Base-by-base conservation (phyloP, 2,113 vertebrate genomes). In the Ageneiosus marmoratus region DNA sequence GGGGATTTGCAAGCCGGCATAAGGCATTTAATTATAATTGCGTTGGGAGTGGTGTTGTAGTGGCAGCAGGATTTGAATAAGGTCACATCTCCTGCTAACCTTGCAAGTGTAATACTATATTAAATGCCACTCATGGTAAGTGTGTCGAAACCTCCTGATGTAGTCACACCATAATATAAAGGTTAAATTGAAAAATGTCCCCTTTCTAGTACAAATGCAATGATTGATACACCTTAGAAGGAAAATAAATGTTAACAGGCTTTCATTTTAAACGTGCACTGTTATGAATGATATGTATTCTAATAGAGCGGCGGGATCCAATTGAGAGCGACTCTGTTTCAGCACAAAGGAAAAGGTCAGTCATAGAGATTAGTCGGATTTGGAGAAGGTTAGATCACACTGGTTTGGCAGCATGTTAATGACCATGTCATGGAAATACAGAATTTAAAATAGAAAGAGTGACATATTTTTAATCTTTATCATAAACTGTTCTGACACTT, bases 121-220 rank as follows among this genome's bases (percentile, higher is more conserved):
- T 98, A 99, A 98, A 99, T 97, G 97, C 96, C 97, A 98, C 93
- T 97, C 97, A 97, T 94, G 96, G 95, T 93, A 95, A 96, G 93
- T 94, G 95, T 93, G 91, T 93, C 90, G 93, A 94, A 95, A 95
- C 93, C 94, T 92, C 91, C 89, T 91, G 91, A 92, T 95, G 94
- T 95, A 90, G 88, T 94, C 92, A 93, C 93, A 93, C 91, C 93
- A 92, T 93, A 95, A 94, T 93, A 92, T 87, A 91, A 94, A 94
- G 94, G 93, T 95, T 94, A 97, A 96, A 97, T 96, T 95, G 96
- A 95, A 96, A 97, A 96, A 95, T 95, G 96, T 96, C 96, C 95
- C 94, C 95, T 93, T 89, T 91, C 93, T 92, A 90, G 93, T 82
- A 32, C 88, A 86, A 91, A 91, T 88, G 87, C 85, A 89, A 95